These are phyloP conservation scores for Scaptomyza montana DNA, from an alignment of 1,140 invertebrate genomes.

Conservation along the genomic window DNA sequence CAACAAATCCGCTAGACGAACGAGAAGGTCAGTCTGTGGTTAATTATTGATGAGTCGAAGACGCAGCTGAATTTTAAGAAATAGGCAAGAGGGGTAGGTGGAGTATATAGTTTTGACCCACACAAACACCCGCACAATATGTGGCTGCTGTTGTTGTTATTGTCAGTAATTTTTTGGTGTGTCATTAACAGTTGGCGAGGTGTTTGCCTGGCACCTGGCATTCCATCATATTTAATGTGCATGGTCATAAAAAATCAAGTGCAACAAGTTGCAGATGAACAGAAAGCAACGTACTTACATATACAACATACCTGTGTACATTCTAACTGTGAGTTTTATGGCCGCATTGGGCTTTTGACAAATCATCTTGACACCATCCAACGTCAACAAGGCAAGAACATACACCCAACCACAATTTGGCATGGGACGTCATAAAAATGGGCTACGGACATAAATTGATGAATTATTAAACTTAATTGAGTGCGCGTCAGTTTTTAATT, in stretches of 20 bases:
- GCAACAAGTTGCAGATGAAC: conserved; percentile 62
- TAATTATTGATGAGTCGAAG: conserved; percentile 59
- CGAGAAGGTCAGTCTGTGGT: conserved; percentile 65
- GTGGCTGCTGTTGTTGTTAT: background rate
- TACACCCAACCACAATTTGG: conserved; percentile 15
- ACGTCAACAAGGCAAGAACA: background rate
- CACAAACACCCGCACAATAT: conserved; percentile 39
- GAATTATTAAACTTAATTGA: conserved; percentile 81
- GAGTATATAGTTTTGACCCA: conserved; percentile 8
- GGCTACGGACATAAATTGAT: conserved; percentile 80
- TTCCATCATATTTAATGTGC: conserved; percentile 67
- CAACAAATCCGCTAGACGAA: conserved; percentile 31
- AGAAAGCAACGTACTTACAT: conserved; percentile 20
- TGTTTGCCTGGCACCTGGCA: conserved; percentile 51
- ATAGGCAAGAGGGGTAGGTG: background rate
- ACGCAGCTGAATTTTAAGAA: background rate
- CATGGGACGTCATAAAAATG: conserved; percentile 74
- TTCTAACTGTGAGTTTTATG: conserved; percentile 68
- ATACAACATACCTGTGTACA: conserved; percentile 1
- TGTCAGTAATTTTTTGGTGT: conserved; percentile 10
- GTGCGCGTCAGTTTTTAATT: conserved; percentile 80
- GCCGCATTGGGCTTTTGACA: conserved; percentile 67
- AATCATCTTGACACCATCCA: conserved; percentile 77
- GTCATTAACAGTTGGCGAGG: conserved; percentile 32
- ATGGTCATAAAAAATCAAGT: conserved; percentile 66